Percentiles rank a stretch among this genome's conserved stretches.
Conservation (phyloP, 2,113 vertebrate species). For the Plectropomus leopardus region DNA sequence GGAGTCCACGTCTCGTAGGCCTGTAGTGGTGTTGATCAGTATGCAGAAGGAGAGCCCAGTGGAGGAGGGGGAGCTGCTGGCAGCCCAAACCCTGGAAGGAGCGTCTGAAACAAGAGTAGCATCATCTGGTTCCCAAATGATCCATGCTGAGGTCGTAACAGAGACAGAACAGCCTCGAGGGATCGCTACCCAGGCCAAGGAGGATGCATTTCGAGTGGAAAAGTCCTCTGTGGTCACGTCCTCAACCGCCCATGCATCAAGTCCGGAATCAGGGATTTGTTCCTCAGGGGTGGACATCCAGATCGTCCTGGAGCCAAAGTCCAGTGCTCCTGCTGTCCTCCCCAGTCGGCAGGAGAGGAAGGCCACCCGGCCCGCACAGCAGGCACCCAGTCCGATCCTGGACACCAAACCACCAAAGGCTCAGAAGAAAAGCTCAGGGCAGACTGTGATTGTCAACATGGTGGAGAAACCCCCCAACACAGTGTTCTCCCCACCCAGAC, state of each 20-base stretch:
- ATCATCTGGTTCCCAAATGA: neutral
- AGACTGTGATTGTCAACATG: constrained; percentile 83
- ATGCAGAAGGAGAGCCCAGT: constrained; percentile 84
- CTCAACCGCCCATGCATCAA: neutral
- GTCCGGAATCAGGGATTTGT: constrained; percentile 31
- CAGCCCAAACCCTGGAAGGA: constrained; percentile 58
- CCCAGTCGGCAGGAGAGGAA: constrained; percentile 49
- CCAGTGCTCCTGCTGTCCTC: neutral
- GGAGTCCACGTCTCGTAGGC: constrained; percentile 73
- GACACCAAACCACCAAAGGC: constrained; percentile 81
- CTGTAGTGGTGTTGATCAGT: constrained; percentile 85
- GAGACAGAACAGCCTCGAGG: neutral
- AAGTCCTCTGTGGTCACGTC: neutral
- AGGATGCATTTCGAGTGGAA: neutral
- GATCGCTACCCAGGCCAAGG: neutral
- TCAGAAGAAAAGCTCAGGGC: constrained; percentile 80
- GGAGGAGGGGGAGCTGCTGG: constrained; percentile 71
- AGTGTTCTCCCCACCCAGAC: constrained; percentile 90
- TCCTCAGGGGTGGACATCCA: constrained; percentile 68
- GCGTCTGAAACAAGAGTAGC: constrained; percentile 56
- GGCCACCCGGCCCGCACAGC: constrained; percentile 6
- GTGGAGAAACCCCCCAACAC: constrained; percentile 79
- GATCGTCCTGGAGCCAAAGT: constrained; percentile 52
- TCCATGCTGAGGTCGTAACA: constrained; percentile 29
- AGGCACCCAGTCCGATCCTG: constrained; percentile 77